Evolutionary conservation across 2,113 vertebrate species (phyloP), one percentile per base, ranked within the genome.

Genomic region (Gambusia holbrooki): DNA sequence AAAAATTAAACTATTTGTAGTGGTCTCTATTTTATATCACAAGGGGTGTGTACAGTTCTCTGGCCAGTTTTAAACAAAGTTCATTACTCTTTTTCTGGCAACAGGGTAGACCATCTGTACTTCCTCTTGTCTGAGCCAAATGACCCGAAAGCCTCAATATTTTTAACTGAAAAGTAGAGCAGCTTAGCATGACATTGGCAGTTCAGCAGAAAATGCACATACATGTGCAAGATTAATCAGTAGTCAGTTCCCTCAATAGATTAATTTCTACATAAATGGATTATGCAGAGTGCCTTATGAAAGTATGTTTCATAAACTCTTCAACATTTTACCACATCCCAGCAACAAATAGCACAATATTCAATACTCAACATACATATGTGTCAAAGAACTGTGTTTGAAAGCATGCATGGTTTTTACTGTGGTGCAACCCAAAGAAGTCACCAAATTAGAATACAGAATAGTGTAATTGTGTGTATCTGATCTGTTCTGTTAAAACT

Each of bases 31-130:
- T 25, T 58, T 58, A n/a, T 8, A 58, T 58, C 51, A 58, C 22
- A 25, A 58, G 51, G 22, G 5, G 5, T 58, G 51, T n/a, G 22
- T 58, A 58, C 25, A 28, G 22, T 35, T 62, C 30, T 37, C 28
- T 35, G n/a, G n/a, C 25, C 54, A 54, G 15, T 64, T 54, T 66
- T 67, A 51, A 66, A 61, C 27, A 69, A 64, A 35, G 14, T 64
- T 87, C 58, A 72, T 82, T 70, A 68, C 71, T 9, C 27, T 45
- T 69, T 66, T 69, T 42, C 45, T 74, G 71, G 66, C 37, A 27
- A 68, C 37, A 0, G 40, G 67, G 29, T 27, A 48, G 1, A 69
- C 51, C 62, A 70, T 69, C 72, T 74, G 71, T 14, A 65, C 19
- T 14, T 29, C 58, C 51, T 58, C 32, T 71, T 30, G 54, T 42